Percentiles rank a stretch among this genome's conserved stretches.
Evolutionary conservation across 2,113 vertebrate genomes (phyloP).

Genomic region (Aspiorhynchus laticeps): DNA sequence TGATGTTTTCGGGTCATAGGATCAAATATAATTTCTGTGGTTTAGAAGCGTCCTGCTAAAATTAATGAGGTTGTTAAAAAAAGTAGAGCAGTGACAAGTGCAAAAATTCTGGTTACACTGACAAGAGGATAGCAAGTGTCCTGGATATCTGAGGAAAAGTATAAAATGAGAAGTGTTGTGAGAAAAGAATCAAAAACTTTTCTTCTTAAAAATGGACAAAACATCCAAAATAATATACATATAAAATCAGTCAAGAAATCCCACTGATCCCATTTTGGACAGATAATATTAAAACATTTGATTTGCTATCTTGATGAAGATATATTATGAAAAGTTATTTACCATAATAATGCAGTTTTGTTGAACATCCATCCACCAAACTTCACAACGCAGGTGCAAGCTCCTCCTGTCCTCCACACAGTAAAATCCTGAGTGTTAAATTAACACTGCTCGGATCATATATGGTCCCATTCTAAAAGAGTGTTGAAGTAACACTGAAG

Average conservation of each 20-base stretch:
- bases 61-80: not conserved
- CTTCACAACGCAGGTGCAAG: not conserved
- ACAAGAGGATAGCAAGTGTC: constrained; percentile 20
- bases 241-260: not conserved
- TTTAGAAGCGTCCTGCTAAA: not conserved
- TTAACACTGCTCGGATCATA: too few species aligned
- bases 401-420: not conserved
- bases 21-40: not conserved
- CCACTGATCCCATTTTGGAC: too few species aligned
- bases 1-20: not conserved
- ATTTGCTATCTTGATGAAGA: not conserved
- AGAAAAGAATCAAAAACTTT: not conserved
- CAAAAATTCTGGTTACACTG: not conserved
- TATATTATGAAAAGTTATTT: not conserved
- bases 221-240: not conserved
- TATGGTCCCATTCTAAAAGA: too few species aligned
- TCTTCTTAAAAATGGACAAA: not conserved
- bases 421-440: too few species aligned
- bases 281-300: not conserved
- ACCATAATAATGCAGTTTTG: constrained; percentile 5
- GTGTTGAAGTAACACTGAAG: too few species aligned
- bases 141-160: constrained; percentile 13
- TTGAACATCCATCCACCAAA: not conserved
- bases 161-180: not conserved
- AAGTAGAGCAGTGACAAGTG: not conserved